Evolutionary conservation across 1,140 invertebrate species (phyloP).

Genomic region (Neotoxoptera formosana): DNA sequence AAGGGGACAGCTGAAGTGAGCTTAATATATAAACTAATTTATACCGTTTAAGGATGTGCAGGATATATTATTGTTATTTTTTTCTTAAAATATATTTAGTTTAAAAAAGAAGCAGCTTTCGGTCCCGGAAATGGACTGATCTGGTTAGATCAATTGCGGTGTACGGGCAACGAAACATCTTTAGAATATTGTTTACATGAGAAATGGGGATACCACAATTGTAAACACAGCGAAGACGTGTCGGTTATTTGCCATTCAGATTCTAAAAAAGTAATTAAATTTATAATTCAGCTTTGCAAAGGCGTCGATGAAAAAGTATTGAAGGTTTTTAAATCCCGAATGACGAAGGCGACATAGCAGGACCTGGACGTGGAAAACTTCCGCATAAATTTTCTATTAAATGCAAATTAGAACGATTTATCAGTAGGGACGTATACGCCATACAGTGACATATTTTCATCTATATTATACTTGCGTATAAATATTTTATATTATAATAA

Average conservation of each 20-base stretch:
- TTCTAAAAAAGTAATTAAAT: conserved; percentile 50
- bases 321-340: too few species aligned
- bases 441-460: too few species aligned
- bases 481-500: too few species aligned
- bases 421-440: too few species aligned
- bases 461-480: too few species aligned
- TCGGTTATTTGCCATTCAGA: conserved; percentile 69
- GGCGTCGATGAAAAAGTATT: background rate
- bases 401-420: too few species aligned
- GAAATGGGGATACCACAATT: conserved; percentile 76
- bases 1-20: conserved; percentile 67
- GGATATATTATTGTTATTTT: background rate
- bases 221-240: conserved; percentile 78
- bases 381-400: too few species aligned
- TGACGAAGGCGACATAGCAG: too few species aligned
- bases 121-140: conserved; percentile 71
- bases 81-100: conserved; percentile 56
- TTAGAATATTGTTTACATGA: conserved; percentile 72
- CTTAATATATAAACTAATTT: background rate
- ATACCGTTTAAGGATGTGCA: background rate
- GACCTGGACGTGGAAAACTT: too few species aligned
- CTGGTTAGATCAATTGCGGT: conserved; percentile 78
- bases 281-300: background rate
- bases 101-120: conserved; percentile 63
- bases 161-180: conserved; percentile 73